Evolutionary conservation across 2,113 vertebrate genomes (phyloP), one percentile per base, ranked within the genome.

Genomic region (Pontoporia blainvillei): DNA sequence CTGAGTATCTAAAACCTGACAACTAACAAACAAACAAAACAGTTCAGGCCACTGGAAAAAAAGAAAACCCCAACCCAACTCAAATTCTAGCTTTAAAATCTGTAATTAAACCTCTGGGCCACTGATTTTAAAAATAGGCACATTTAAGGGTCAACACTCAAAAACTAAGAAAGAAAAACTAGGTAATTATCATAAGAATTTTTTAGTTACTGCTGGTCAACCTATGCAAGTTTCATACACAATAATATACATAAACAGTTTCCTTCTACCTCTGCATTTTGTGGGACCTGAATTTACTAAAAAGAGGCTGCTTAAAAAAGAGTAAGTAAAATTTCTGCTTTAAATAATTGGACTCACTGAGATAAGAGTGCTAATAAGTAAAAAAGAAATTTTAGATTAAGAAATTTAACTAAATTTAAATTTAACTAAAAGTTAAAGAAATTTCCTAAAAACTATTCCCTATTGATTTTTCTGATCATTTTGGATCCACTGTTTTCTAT

Each of bases 161-260:
- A 81, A 76, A 91, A 66, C 3, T 90, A 76, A 85, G 46, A 49
- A 90, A 81, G 44, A 90, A 79, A 94, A 96, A 52, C 41, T 73
- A 92, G 29, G 31, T 59, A 88, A 95, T 87, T 61, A 57, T 44
- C 23, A 5, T 6, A 69, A 75, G n/a, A 86, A 73, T 52, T 72
- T 90, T 98, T 94, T 52, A 88, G 49, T 95, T 83, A 89, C 34
- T 96, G 41, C n/a, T 92, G 39, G 78, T 76, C 90, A 90, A 81
- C 12, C 21, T 52, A 87, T 34, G 11, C 17, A 90, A 84, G 15
- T 96, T 88, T n/a, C 34, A 69, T 4, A 92, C 0, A 62, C 1
- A 75, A 17, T 76, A 61, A 76, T 36, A 72, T 3, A 89, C 1
- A 49, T 1, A 71, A 81, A 62, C 18, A 66, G 25, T 44, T 81